Percentiles rank a stretch among this genome's conserved stretches.
Conservation (phyloP, 2,113 vertebrate genomes). For the Cromileptes altivelis region DNA sequence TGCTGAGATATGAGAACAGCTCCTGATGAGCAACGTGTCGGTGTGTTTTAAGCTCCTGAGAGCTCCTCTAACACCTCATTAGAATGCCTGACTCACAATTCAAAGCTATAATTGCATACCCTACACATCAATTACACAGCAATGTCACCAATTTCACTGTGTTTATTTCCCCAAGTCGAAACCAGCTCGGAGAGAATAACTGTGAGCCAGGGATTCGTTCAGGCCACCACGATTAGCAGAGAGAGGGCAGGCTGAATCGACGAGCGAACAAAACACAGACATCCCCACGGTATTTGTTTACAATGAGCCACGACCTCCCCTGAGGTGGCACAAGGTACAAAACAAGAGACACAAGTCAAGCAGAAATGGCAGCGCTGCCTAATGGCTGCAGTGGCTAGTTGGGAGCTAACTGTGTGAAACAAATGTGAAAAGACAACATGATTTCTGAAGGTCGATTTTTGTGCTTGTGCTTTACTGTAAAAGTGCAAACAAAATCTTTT, state of each 20-base stretch:
- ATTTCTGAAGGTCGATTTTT: conserved; percentile 33
- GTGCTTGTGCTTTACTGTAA: not conserved
- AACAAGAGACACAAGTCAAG: conserved; percentile 72
- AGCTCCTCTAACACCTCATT: conserved; percentile 52
- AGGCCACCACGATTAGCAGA: conserved; percentile 22
- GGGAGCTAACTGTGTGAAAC: conserved; percentile 37
- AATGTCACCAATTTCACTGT: conserved; percentile 41
- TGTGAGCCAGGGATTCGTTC: conserved; percentile 35
- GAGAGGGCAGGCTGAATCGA: conserved; percentile 34
- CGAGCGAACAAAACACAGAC: conserved; percentile 68
- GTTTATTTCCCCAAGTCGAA: conserved; percentile 33
- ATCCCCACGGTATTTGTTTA: conserved; percentile 72
- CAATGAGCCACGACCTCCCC: conserved; percentile 69
- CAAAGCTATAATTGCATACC: conserved; percentile 50
- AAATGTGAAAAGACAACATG: conserved; percentile 12
- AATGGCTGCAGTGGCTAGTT: conserved; percentile 25
- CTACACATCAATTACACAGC: conserved; percentile 44
- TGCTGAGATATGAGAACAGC: not conserved
- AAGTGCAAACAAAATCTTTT: conserved; percentile 50
- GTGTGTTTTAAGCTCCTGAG: conserved; percentile 31
- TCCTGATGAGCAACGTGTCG: not conserved
- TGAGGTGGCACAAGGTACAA: conserved; percentile 70
- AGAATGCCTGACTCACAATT: conserved; percentile 40
- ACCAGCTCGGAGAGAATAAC: conserved; percentile 6
- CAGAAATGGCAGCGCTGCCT: conserved; percentile 36